Percentiles rank a stretch among this genome's conserved stretches.
Evolutionary conservation across 2,113 vertebrate species (phyloP).

Genomic region (Cichladusa arquata): DNA sequence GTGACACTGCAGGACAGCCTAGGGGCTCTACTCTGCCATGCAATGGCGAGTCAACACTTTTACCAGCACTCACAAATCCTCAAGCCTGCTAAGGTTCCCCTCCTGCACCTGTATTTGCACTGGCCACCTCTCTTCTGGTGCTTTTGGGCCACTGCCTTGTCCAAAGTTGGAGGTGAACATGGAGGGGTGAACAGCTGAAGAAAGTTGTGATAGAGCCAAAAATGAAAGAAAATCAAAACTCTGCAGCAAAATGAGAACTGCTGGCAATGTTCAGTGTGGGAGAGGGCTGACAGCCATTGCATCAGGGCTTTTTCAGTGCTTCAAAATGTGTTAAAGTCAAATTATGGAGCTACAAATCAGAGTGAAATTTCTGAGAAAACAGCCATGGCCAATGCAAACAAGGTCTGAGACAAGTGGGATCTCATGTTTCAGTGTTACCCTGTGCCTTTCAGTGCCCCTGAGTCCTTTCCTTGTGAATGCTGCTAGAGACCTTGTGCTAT

Average conservation of each 20-base stretch:
- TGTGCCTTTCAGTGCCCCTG: background rate
- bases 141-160: background rate
- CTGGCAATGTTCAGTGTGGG: background rate
- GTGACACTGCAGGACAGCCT: background rate
- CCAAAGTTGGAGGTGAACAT: background rate
- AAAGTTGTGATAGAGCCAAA: background rate
- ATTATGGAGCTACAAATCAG: background rate
- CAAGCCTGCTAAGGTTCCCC: background rate
- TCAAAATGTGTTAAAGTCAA: background rate
- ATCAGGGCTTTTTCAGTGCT: background rate
- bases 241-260: background rate
- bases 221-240: background rate
- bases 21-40: background rate
- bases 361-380: background rate
- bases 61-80: background rate
- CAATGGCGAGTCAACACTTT: background rate
- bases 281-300: background rate
- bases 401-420: background rate
- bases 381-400: background rate
- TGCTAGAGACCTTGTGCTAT: background rate
- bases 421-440: background rate
- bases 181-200: background rate
- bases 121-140: background rate
- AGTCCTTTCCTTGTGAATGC: background rate
- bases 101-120: background rate